Conservation (phyloP, 2,113 vertebrate genomes). For the Indri indri region DNA sequence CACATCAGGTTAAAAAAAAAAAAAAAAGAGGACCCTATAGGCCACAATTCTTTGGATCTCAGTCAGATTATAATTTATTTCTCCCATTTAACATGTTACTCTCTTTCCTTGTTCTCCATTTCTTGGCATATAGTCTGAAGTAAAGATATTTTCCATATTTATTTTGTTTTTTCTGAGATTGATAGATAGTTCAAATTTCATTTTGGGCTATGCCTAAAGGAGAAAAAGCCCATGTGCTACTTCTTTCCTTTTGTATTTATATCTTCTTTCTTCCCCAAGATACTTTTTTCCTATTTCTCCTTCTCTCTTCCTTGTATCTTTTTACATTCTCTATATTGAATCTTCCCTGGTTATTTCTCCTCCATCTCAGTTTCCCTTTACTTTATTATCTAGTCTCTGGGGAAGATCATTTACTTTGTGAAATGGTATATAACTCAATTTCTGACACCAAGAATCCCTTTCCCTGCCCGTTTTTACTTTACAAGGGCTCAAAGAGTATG, state of each 20-base stretch:
- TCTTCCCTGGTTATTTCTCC: not conserved
- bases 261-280: not conserved
- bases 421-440: not conserved
- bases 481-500: not conserved
- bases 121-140: not conserved
- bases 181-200: slow-evolving; percentile 20
- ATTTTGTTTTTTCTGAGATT: slow-evolving; percentile 40
- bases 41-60: not conserved
- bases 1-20: not conserved
- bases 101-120: not conserved
- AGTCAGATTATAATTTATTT: not conserved
- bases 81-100: not conserved
- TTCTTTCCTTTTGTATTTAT: slow-evolving; percentile 12
- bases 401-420: not conserved
- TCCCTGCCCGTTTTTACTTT: not conserved
- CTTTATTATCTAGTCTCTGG: not conserved
- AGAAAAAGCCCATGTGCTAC: not conserved
- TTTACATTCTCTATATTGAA: not conserved
- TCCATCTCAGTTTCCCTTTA: not conserved
- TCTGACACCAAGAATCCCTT: not conserved
- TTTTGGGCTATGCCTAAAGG: not conserved
- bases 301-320: not conserved
- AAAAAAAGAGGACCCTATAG: not conserved
- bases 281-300: not conserved
- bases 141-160: slow-evolving; percentile 23